Evolutionary conservation across 2,113 vertebrate species (phyloP), one percentile per base, ranked within the genome.

Genomic region (Setophaga petechia): DNA sequence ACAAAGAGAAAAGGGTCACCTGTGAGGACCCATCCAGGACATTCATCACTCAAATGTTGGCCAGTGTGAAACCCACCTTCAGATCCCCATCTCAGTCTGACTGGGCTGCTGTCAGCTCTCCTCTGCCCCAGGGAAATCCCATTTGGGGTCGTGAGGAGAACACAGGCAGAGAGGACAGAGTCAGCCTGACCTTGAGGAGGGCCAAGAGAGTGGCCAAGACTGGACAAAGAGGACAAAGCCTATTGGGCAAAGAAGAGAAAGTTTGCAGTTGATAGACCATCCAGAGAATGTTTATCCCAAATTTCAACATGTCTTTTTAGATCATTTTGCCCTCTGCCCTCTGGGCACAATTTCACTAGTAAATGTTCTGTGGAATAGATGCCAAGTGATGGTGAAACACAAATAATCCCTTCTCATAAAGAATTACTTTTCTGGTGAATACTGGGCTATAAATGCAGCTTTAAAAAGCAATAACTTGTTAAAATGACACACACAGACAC

Each of bases 391-490:
- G 75, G 62, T 46, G 30, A 44, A 95, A 84, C 55, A 76, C 5
- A 3, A 91, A 84, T 91, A 91, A 95, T 85, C 68, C 71, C 28
- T 83, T 91, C 79, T 88, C 31, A 2, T 71, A 52, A 52, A 90
- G 82, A 94, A 92, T 80, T 81, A 76, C 52, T 90, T 93, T 86
- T 78, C 76, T 89, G 73, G 65, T 7, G 12, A 85, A 67, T 83
- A 66, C 47, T 46, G 44, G 17, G 62, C 71, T 87, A 95, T 91
- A 87, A 93, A 85, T 24, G 33, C 68, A 67, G 63, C 63, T 90
- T 93, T 91, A 86, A 84, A 88, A 88, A 86, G 75, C 88, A 92
- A 25, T 93, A 95, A 63, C 63, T 83, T 77, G 63, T 90, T 91
- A 93, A 92, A 90, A 52, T 85, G 37, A 90, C 30, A 15, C 6